A percentile compares a stretch with the other conserved stretches of the same genome.
phyloP scores from a whole-genome alignment of 2,888 invertebrate genomes.

The Hirtodrosophila duncani region DNA sequence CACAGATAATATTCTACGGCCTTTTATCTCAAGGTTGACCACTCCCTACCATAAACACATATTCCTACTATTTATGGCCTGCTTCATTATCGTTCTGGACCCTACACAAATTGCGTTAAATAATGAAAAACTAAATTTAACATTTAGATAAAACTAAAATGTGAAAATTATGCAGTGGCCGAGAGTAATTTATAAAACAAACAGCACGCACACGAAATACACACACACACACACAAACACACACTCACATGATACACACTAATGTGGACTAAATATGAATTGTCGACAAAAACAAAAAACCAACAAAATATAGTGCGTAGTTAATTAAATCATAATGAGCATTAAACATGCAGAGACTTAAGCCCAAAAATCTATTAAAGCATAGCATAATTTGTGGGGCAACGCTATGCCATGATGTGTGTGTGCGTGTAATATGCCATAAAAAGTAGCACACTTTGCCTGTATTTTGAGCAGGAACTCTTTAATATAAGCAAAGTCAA shows the following conservation, averaged over 20 bases:
- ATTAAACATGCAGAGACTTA: conserved; percentile 50
- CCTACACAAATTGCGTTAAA: conserved; percentile 48
- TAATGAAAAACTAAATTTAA: conserved; percentile 67
- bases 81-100: background rate
- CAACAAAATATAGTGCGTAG: conserved; percentile 50
- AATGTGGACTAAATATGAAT: conserved; percentile 59
- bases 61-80: too few relatives aligned
- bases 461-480: conserved; percentile 45
- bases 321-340: conserved; percentile 70
- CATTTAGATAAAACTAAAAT: conserved; percentile 67
- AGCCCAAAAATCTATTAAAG: conserved; percentile 52
- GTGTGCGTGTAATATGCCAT: background rate
- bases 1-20: background rate
- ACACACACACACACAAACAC: conserved; percentile 10
- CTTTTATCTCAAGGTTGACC: conserved; percentile 41
- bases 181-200: conserved; percentile 53
- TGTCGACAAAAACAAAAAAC: conserved; percentile 62
- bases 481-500: conserved; percentile 36
- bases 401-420: background rate
- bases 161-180: conserved; percentile 61
- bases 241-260: conserved; percentile 13
- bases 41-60: conserved; percentile 6
- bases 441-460: conserved; percentile 10
- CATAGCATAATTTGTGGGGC: conserved; percentile 35
- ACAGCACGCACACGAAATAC: conserved; percentile 23